These are phyloP conservation scores for Bugula neritina DNA, from an alignment of 2,888 invertebrate species.

Conservation along the genomic window DNA sequence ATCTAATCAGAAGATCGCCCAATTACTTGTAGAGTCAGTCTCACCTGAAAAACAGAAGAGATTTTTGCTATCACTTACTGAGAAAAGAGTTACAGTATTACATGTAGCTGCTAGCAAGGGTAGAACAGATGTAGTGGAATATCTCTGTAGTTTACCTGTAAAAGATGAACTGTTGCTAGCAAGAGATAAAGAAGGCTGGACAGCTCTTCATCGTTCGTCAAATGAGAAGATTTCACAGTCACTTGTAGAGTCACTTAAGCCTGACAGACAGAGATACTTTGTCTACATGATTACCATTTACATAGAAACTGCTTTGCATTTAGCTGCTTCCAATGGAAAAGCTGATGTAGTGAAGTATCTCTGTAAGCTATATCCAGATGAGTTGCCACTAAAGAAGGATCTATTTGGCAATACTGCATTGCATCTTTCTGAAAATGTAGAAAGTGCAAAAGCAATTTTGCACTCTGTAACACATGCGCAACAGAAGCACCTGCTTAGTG, in stretches of 20 bases:
- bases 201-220: background rate
- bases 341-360: background rate
- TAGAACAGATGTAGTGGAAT: too few relatives aligned
- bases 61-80: background rate
- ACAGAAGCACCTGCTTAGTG: too few relatives aligned
- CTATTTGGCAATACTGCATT: background rate
- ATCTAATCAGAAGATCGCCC: background rate
- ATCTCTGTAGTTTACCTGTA: too few relatives aligned
- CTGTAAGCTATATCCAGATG: background rate
- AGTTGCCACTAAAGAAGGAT: background rate
- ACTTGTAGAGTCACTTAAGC: background rate
- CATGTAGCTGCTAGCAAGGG: conserved; percentile 6
- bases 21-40: background rate
- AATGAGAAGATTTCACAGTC: background rate
- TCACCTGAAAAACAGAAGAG: background rate
- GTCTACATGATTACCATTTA: background rate
- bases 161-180: too few relatives aligned
- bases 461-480: too few relatives aligned
- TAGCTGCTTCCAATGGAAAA: background rate
- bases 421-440: too few relatives aligned
- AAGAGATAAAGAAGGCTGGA: too few relatives aligned
- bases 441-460: background rate
- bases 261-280: background rate
- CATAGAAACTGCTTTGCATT: background rate
- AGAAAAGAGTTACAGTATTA: background rate